phyloP scores from a whole-genome alignment of 2,888 invertebrate species.

The Cerastis leucographa region DNA sequence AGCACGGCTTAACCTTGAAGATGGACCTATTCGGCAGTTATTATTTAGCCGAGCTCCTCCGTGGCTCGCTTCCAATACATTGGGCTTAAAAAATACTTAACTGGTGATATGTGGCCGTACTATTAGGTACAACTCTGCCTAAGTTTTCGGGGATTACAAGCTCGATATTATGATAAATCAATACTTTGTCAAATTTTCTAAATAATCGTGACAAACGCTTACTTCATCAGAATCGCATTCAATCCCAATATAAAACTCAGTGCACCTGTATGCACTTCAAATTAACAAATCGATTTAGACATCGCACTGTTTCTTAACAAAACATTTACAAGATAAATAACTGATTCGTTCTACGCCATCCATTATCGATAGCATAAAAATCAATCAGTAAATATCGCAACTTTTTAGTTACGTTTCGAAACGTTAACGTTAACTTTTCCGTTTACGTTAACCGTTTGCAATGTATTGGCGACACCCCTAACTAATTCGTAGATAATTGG shows the following conservation, averaged over 20 bases:
- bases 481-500: conserved; percentile 44
- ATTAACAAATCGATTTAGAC: conserved; percentile 35
- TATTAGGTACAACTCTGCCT: too few relatives aligned
- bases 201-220: background rate
- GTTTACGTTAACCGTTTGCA: conserved; percentile 31
- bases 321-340: conserved; percentile 39
- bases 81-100: too few relatives aligned
- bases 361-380: conserved; percentile 45
- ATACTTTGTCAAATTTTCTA: background rate
- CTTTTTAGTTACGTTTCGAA: conserved; percentile 18
- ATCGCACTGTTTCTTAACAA: conserved; percentile 29
- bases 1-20: too few relatives aligned
- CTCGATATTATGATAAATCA: too few relatives aligned
- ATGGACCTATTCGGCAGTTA: too few relatives aligned
- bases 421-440: conserved; percentile 28
- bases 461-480: conserved; percentile 49
- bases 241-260: background rate
- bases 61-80: too few relatives aligned
- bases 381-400: conserved; percentile 52
- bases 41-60: too few relatives aligned
- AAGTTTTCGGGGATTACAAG: too few relatives aligned
- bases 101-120: too few relatives aligned
- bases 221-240: background rate
- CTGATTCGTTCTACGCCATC: conserved; percentile 48
- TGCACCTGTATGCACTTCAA: conserved; percentile 8